Percentiles rank a stretch among this genome's conserved stretches.
Conservation (phyloP, 2,113 vertebrate genomes). For the Sceloporus undulatus region DNA sequence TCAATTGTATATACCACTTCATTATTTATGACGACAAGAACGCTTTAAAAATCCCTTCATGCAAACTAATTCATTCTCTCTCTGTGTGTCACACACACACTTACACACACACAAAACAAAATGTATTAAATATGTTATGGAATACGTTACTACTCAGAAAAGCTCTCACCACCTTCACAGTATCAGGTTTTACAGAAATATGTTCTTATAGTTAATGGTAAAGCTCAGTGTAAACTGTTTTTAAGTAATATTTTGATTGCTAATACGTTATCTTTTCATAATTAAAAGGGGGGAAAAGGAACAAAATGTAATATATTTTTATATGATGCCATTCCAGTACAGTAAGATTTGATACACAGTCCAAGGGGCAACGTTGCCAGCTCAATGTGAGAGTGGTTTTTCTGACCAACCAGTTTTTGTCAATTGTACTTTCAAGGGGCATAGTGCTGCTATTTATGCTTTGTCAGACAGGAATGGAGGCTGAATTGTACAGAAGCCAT, state of each 20-base stretch:
- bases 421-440: constrained; percentile 48
- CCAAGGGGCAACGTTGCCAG: not conserved
- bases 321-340: not conserved
- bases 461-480: constrained; percentile 9
- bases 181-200: too few species aligned
- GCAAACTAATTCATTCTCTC: not conserved
- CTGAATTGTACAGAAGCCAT: constrained; percentile 56
- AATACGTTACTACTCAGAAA: too few species aligned
- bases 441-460: not conserved
- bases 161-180: too few species aligned
- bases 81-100: too few species aligned
- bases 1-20: not conserved
- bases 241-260: too few species aligned
- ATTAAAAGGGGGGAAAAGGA: too few species aligned
- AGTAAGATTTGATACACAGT: not conserved
- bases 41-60: not conserved
- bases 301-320: not conserved
- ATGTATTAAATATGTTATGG: too few species aligned
- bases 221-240: too few species aligned
- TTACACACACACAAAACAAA: not conserved
- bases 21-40: not conserved
- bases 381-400: not conserved
- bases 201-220: too few species aligned
- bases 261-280: too few species aligned
- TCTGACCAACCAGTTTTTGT: constrained; percentile 50